These are phyloP conservation scores for Pachyramphus minor DNA, from an alignment of 2,113 vertebrate species.

Conservation along the genomic window DNA sequence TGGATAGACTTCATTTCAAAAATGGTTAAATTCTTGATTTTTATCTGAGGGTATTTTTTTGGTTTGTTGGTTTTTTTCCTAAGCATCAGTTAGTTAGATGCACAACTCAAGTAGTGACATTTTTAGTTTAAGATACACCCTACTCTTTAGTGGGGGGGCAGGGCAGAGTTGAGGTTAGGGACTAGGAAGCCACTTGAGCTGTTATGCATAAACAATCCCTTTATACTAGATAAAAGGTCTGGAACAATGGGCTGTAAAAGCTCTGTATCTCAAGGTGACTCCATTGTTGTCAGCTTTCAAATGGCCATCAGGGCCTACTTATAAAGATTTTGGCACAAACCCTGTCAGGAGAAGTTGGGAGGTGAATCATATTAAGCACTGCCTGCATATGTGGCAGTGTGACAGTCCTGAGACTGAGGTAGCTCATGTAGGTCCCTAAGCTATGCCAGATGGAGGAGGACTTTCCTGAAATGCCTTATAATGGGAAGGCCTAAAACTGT, in stretches of 20 bases:
- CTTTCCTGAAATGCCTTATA: not conserved
- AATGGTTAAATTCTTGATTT: not conserved
- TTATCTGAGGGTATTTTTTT: not conserved
- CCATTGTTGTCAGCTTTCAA: not conserved
- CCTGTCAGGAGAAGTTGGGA: not conserved
- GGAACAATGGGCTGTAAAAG: conserved; percentile 2
- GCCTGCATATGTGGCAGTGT: not conserved
- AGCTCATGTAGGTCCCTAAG: not conserved
- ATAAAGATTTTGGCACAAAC: not conserved
- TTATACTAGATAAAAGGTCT: not conserved
- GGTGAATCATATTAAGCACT: not conserved
- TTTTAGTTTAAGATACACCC: not conserved
- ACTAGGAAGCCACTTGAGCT: not conserved
- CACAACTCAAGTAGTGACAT: not conserved
- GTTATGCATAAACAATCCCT: not conserved
- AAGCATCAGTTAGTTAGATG: not conserved
- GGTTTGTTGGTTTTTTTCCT: not conserved
- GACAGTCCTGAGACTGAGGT: not conserved
- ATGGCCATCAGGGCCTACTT: not conserved
- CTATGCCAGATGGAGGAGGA: not conserved
- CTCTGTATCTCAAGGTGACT: not conserved
- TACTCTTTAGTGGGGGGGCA: not conserved
- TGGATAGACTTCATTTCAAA: not conserved
- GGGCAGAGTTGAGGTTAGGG: not conserved
- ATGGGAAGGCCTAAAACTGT: not conserved